Base-by-base conservation (phyloP, 2,113 vertebrate genomes). In the Tympanuchus pallidicinctus region DNA sequence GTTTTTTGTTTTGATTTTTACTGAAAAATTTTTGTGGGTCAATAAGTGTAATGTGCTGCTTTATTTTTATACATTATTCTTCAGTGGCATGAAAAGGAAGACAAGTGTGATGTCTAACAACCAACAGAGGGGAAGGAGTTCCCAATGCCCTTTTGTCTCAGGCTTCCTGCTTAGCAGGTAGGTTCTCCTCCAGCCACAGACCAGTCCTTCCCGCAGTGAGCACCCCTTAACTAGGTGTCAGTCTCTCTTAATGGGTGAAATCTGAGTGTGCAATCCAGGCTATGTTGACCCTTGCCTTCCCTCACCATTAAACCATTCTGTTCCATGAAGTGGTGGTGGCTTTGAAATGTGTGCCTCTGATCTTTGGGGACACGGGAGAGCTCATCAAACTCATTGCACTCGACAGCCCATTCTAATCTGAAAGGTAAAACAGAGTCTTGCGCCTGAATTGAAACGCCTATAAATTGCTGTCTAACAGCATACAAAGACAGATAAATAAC, bases 371-470 rank as follows among this genome's bases (percentile, higher is more conserved):
- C 74, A 82, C 27, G 13, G 42, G 57, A 85, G 85, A 89, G 45
- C 86, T 91, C 80, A 93, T 83, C 70, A 94, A 78, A 91, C 54
- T 86, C 74, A 92, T 66, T 90, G 75, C 57, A 47, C 25, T 74
- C 28, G 40, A 54, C 83, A 92, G 16, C 18, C 15, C 81, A 20
- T 84, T 94, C 80, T 95, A 90, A 94, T 92, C 48, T 10, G 43
- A 88, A 90, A 67, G 90, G n/a, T 88, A 86, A 97, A 95, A 78
- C 48, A 15, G 47, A 61, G 75, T 67, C 87, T 79, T 74, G 45
- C 20, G 34, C 27, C 14, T 50, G 32, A 79, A 81, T 64, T 84
- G 19, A 82, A 86, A 36, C 13, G 12, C 36, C 86, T 89, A 72
- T n/a, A 86, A 92, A 72, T 81, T 83, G n/a, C 30, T 74, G 45